A percentile compares a stretch with the other conserved stretches of the same genome.
Evolutionary conservation across 2,888 invertebrate genomes (phyloP).

Genomic region (Drosophila ezoana): DNA sequence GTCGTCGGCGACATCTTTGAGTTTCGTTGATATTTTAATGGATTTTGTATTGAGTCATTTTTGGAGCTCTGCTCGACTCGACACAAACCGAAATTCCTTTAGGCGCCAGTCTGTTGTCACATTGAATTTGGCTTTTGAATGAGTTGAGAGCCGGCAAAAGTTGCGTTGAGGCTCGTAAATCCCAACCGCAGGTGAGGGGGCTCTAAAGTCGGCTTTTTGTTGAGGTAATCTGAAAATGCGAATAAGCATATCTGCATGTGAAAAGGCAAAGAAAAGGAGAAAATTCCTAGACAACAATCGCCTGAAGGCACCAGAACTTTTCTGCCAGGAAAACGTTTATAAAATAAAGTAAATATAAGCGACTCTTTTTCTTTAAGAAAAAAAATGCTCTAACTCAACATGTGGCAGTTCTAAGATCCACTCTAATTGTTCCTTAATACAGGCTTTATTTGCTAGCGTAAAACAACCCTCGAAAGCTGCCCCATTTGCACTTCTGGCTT

Average conservation of each 20-base stretch:
- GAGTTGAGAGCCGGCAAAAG: slow-evolving; percentile 27
- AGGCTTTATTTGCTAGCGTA: slow-evolving; percentile 8
- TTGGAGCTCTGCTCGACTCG: slow-evolving; percentile 29
- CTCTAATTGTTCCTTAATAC: slow-evolving; percentile 67
- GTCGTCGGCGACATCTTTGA: slow-evolving; percentile 58
- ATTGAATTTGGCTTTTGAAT: slow-evolving; percentile 68
- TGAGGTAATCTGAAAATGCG: slow-evolving; percentile 18
- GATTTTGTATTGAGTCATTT: slow-evolving; percentile 73
- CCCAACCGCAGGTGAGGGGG: slow-evolving; percentile 47
- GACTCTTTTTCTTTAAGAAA: background rate
- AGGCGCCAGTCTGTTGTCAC: slow-evolving; percentile 60
- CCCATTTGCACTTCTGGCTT: slow-evolving; percentile 9
- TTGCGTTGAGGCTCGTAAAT: slow-evolving; percentile 37
- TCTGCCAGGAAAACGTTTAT: slow-evolving; percentile 5
- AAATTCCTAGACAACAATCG: slow-evolving; percentile 32
- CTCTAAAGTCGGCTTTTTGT: slow-evolving; percentile 15
- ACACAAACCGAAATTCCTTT: slow-evolving; percentile 34
- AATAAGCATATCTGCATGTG: slow-evolving; percentile 37
- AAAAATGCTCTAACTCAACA: slow-evolving; percentile 17
- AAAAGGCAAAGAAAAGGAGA: slow-evolving; percentile 6
- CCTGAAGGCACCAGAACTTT: slow-evolving; percentile 14
- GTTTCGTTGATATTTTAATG: slow-evolving; percentile 77
- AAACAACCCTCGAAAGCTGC: slow-evolving; percentile 10
- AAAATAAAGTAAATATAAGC: slow-evolving; percentile 6
- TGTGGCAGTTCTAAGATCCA: slow-evolving; percentile 45